Evolutionary conservation across 2,888 invertebrate genomes (phyloP).

Genomic region (Lasioglossum pauxillum): DNA sequence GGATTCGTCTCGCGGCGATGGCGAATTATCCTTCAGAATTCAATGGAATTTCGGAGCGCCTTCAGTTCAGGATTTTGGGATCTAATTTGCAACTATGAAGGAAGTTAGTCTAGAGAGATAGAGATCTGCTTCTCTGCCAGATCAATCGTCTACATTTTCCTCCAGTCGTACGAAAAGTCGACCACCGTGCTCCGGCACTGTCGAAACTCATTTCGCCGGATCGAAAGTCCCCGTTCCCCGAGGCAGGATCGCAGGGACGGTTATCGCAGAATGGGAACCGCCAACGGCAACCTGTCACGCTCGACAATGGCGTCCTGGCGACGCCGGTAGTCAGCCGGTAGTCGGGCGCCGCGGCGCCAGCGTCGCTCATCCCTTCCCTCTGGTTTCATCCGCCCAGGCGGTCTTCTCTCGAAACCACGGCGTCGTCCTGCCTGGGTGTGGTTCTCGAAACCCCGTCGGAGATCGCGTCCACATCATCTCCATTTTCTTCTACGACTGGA

Average conservation of each 20-base stretch:
- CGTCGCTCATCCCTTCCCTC: conserved; percentile 66
- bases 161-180: neutral
- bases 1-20: neutral
- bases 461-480: conserved; percentile 14
- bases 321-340: conserved; percentile 71
- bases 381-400: conserved; percentile 67
- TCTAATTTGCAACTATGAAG: neutral
- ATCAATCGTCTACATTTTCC: neutral
- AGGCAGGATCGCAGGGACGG: neutral
- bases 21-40: conserved; percentile 9
- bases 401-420: conserved; percentile 68
- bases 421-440: conserved; percentile 75
- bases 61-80: neutral
- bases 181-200: neutral
- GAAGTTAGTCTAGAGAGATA: no score
- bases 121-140: no score
- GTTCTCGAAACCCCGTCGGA: conserved; percentile 66
- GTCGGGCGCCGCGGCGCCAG: conserved; percentile 77
- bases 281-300: conserved; percentile 76
- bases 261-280: conserved; percentile 23
- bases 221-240: neutral
- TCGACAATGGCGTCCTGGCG: conserved; percentile 75
- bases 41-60: conserved; percentile 42
- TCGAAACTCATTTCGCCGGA: neutral
- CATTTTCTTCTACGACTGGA: neutral